Percentiles rank a stretch among this genome's conserved stretches.
Evolutionary conservation across 1,140 invertebrate species (phyloP).

Genomic region (Wiebesia pumilae): DNA sequence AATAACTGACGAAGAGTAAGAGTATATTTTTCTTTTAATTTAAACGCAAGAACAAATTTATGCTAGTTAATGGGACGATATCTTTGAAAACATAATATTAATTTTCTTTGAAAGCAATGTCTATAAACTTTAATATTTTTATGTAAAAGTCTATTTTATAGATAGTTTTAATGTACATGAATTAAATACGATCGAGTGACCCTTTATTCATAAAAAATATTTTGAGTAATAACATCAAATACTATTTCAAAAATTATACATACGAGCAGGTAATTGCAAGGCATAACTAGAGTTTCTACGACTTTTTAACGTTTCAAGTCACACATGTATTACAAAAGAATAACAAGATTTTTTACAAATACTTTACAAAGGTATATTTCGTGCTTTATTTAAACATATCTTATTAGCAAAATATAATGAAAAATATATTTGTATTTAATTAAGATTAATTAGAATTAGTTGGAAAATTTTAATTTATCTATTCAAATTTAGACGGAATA

Average conservation of each 20-base stretch:
- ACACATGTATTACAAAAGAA: not conserved
- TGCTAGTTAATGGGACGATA: not conserved
- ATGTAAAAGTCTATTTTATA: not conserved
- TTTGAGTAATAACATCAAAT: not conserved
- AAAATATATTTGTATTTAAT: too few relatives aligned
- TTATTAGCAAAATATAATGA: too few relatives aligned
- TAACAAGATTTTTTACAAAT: not conserved
- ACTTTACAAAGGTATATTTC: not conserved
- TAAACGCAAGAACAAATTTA: not conserved
- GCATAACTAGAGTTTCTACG: not conserved
- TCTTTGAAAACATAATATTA: not conserved
- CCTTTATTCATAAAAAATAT: not conserved
- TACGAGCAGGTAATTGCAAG: not conserved
- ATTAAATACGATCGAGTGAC: not conserved
- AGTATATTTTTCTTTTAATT: not conserved
- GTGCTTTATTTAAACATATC: too few relatives aligned
- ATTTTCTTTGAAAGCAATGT: not conserved
- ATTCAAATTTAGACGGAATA: too few relatives aligned
- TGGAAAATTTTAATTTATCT: too few relatives aligned
- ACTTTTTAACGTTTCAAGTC: not conserved
- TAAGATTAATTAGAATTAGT: too few relatives aligned
- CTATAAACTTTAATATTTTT: not conserved
- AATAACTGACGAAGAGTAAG: not conserved
- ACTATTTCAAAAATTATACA: not conserved
- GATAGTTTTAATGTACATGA: not conserved